Base-by-base conservation (phyloP, 2,888 invertebrate species). In the Tetramorium bicarinatum region DNA sequence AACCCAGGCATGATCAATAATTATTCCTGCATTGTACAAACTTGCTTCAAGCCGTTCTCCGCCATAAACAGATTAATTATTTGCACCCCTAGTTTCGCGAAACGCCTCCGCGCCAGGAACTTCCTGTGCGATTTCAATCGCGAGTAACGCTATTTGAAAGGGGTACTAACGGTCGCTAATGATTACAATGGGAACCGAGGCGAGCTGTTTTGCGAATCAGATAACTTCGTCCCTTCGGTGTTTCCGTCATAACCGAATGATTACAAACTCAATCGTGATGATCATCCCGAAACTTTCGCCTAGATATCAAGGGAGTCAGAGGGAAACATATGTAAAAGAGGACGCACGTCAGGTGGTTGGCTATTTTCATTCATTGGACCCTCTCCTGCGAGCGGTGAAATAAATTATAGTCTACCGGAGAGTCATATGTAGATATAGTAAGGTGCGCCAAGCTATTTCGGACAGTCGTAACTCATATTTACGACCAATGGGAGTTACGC, bases 401-500 rank as follows among this genome's bases (percentile, higher is more conserved):
- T 91, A 91, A 91, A 89, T 91, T 89, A 91, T 88, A 82, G 84
- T 80, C 54, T 83, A 81, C 71, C 21, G 66, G 83, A 80, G 80
- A 77, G 76, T 84, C 87, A 83, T 84, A 88, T 83, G 87, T 85
- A 89, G 88, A 89, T 85, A 84, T 85, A 83, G 77, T 56, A 80
- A 54, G 88, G 90, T 89, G 88, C 90, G 90, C 90, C 87, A 87
- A 88, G 92, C 92, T 92, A 92, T 92, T 93, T 93, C 92, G 92
- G 89, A 89, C 89, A 91, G 89, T 85, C 90, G 91, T 93, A 93
- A 93, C 91, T 93, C 93, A 93, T 92, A 93, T 93, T 93, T 93
- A 93, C 92, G 92, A 93, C 89, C 93, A 90, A 92, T 92, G 93
- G 93, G 93, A 93, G 93, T 93, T 92, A 93, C 91, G 92, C 93